A percentile compares a stretch with the other conserved stretches of the same genome.
phyloP scores from a whole-genome alignment of 1,140 invertebrate species.

The Drosophila athabasca region DNA sequence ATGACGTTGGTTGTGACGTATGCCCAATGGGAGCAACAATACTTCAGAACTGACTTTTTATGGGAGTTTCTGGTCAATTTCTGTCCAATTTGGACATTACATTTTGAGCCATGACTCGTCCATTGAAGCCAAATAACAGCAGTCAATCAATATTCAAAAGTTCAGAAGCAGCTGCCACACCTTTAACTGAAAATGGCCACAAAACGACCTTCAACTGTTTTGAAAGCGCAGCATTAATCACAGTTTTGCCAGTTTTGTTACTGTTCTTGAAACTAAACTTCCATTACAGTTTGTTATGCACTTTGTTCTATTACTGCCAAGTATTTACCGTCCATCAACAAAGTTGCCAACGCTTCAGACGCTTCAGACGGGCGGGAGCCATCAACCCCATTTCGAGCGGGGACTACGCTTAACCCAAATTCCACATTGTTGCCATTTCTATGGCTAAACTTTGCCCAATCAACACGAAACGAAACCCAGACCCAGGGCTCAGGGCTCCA shows the following conservation, averaged over 20 bases:
- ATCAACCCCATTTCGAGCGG: conserved; percentile 17
- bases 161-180: not conserved
- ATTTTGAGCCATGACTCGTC: not conserved
- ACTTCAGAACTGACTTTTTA: too few species aligned
- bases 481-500: not conserved
- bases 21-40: too few species aligned
- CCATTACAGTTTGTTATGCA: conserved; percentile 31
- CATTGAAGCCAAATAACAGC: not conserved
- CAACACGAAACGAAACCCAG: conserved; percentile 31
- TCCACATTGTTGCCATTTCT: conserved; percentile 23
- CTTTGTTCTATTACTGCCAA: conserved; percentile 26
- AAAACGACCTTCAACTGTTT: too few species aligned
- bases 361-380: conserved; percentile 13
- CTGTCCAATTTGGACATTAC: not conserved
- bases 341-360: conserved; percentile 28
- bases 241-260: not conserved
- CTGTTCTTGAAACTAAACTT: conserved; percentile 9
- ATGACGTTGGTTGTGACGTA: too few species aligned
- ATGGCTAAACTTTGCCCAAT: conserved; percentile 25
- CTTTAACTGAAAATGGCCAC: too few species aligned
- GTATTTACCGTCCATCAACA: conserved; percentile 33
- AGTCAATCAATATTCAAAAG: conserved; percentile 22
- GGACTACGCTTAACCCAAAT: conserved; percentile 29
- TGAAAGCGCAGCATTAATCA: too few species aligned
- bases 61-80: not conserved